phyloP scores from a whole-genome alignment of 2,888 invertebrate genomes.

The Augochlorella aurata region DNA sequence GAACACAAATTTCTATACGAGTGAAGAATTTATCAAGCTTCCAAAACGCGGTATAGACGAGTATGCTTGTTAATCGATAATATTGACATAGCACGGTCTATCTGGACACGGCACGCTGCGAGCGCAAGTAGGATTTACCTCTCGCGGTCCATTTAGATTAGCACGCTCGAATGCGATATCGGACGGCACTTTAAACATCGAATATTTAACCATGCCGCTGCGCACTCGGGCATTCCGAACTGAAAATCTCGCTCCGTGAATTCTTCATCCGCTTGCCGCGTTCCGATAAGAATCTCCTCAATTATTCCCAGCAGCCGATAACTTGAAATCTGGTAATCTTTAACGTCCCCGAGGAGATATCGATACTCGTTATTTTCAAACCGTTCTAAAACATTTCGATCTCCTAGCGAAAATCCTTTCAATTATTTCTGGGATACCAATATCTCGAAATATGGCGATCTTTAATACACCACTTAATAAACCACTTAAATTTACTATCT shows the following conservation, averaged over 20 bases:
- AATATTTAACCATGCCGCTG: conserved; percentile 7
- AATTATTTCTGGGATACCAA: too few relatives aligned
- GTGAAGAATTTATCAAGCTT: not conserved
- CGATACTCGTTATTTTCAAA: too few relatives aligned
- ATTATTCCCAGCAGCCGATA: too few relatives aligned
- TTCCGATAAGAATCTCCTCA: not conserved
- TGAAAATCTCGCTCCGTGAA: not conserved
- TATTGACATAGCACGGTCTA: conserved; percentile 3
- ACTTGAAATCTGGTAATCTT: too few relatives aligned
- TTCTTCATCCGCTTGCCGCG: not conserved
- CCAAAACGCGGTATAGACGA: not conserved
- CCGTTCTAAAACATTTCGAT: too few relatives aligned
- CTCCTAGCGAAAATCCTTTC: too few relatives aligned
- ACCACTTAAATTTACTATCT: too few relatives aligned
- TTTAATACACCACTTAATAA: too few relatives aligned
- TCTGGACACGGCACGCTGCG: not conserved
- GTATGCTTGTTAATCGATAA: conserved; percentile 32
- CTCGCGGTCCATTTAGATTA: conserved; percentile 48
- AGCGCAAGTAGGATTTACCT: conserved; percentile 27
- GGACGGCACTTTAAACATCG: conserved; percentile 18
- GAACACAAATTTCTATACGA: not conserved
- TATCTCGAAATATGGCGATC: too few relatives aligned
- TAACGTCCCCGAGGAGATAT: too few relatives aligned
- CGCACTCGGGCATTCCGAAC: not conserved
- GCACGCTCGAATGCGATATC: conserved; percentile 17